Evolutionary conservation across 2,113 vertebrate genomes (phyloP), one percentile per base, ranked within the genome.

Genomic region (Myotis lucifugus): DNA sequence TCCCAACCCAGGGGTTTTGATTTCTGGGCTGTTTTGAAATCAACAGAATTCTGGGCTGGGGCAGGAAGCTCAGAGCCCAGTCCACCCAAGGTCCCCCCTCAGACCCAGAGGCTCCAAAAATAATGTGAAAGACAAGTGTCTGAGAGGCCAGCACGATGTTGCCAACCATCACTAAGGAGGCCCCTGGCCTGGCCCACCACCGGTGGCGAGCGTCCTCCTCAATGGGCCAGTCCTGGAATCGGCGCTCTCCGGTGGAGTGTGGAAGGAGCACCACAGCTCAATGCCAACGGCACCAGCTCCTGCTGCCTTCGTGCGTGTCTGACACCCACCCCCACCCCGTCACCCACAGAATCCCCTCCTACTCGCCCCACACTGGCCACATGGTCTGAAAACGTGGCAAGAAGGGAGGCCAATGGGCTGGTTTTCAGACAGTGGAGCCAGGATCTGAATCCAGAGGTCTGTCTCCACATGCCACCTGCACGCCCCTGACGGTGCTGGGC

Each of bases 401-500:
- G 42, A 48, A 42, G 34, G 3, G 18, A 69, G 11, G 25, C 11
- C 4, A 1, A 3, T 25, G 3, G 18, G 25, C 10, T 7, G 8
- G 40, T 15, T 12, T 40, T 2, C 48, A 15, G 42, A 42, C 27
- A n/a, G 21, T 11, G 8, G 52, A 19, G 78, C 52, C 15, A 50
- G 46, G 8, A 40, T 48, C 50, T 14, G 74, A 21, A 23, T 7
- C 29, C 64, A 27, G 48, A 23, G 23, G 1, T 6, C 21, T 6
- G 42, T 40, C 61, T 42, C 27, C 72, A 18, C 27, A 8, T 2
- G 7, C 42, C 29, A 5, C 19, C 5, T 18, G 79, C 8, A 18
- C 2, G 0, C 0, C 3, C 77, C n/a, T 0, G 1, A 5, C 40
- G 34, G 34, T 6, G 19, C 56, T 10, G 48, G 46, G 19, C 29